Evolutionary conservation across 2,888 invertebrate genomes (phyloP).

Genomic region (Amphipoea oculea): DNA sequence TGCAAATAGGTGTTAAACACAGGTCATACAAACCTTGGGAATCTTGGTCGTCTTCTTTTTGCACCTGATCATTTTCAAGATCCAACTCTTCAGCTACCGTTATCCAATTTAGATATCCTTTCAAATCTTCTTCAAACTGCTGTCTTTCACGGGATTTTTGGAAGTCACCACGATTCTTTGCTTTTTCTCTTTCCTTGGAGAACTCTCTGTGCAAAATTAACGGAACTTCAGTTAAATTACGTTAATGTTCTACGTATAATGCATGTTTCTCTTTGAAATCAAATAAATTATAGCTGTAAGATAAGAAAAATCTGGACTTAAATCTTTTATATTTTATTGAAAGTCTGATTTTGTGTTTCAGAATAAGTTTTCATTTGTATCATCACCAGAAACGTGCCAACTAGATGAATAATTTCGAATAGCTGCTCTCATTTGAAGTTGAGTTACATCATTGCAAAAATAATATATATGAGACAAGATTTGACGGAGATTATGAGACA

Average conservation of each 20-base stretch:
- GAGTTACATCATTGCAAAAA: background rate
- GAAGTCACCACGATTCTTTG: constrained; percentile 99
- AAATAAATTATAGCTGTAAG: background rate
- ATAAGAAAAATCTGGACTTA: background rate
- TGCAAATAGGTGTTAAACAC: background rate
- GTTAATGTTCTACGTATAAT: background rate
- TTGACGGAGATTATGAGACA: background rate
- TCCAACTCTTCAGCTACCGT: constrained; percentile 99
- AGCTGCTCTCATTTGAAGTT: background rate
- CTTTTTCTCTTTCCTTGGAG: constrained; percentile 99
- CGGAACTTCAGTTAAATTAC: too few relatives aligned
- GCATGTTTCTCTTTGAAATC: background rate
- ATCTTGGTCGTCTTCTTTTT: constrained; percentile 93
- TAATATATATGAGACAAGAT: background rate
- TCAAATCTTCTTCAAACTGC: constrained; percentile 99
- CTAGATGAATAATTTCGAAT: background rate
- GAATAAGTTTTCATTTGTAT: background rate
- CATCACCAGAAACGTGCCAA: background rate
- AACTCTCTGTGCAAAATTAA: constrained; percentile 94
- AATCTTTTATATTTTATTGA: background rate
- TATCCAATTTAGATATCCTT: constrained; percentile 99
- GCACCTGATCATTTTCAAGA: constrained; percentile 95
- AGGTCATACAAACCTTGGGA: constrained; percentile 75
- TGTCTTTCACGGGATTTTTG: constrained; percentile 99
- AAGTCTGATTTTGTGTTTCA: background rate